Evolutionary conservation across 2,113 vertebrate genomes (phyloP), one percentile per base, ranked within the genome.

Genomic region (Tragelaphus imberbis): DNA sequence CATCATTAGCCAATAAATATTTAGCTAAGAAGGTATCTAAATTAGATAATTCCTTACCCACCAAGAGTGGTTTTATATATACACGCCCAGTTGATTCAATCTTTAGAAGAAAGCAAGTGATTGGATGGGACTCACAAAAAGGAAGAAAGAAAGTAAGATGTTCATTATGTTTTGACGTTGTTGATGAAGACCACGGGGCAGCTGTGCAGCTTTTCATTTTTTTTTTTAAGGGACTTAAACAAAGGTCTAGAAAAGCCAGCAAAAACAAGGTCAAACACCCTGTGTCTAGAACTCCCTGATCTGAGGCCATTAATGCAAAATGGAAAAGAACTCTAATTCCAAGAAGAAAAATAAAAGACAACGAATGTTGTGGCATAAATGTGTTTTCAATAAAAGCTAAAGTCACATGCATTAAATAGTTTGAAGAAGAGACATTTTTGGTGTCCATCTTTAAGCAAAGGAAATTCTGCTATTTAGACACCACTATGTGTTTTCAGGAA

Each of bases 401-500:
- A 92, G 77, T 2, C 11, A 75, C 11, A 53, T 30, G 14, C 75
- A 84, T 87, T 84, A 58, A 4, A 77, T n/a, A 15, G 23, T 89
- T 93, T 36, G 16, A 88, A 97, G 47, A 93, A 94, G 40, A 95
- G 9, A 61, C 4, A 65, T 49, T 93, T 94, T 95, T 91, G 79
- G 75, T 58, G 79, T 79, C 58, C 51, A 40, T 79, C 27, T 88
- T 55, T 80, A 89, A 97, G 21, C 75, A 82, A 5, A 84, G 56
- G 15, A 96, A 92, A 97, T 94, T 96, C 49, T 93, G 91, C 93
- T 95, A 95, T 97, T 97, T 94, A 97, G 89, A 90, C 80, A 95
- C 94, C 85, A 91, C 79, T 93, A 21, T 28, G 36, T 91, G 88
- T 84, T 94, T 53, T 97, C 91, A 97, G 97, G 58, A 93, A 96